Percentiles rank a stretch among this genome's conserved stretches.
phyloP scores from a whole-genome alignment of 2,113 vertebrate genomes.

The Pelusios castaneus region DNA sequence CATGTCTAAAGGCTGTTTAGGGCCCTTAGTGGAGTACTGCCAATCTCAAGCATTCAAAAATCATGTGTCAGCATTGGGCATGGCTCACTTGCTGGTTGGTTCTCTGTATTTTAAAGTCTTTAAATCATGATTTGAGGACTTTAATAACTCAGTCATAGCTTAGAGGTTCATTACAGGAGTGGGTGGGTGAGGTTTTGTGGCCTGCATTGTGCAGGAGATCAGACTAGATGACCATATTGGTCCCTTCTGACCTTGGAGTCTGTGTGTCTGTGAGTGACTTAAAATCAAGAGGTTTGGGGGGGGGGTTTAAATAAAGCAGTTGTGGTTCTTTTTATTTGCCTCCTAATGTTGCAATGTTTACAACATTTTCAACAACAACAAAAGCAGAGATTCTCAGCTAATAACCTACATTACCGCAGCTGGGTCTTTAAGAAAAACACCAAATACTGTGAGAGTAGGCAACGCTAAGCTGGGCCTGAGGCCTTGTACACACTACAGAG shows the following conservation, averaged over 20 bases:
- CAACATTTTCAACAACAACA: not conserved
- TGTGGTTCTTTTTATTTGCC: not conserved
- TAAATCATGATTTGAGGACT: no score
- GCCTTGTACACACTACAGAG: no score
- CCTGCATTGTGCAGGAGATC: no score
- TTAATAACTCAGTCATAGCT: no score
- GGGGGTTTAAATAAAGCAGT: not conserved
- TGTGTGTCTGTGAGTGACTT: no score
- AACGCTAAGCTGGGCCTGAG: not conserved
- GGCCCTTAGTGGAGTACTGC: not conserved
- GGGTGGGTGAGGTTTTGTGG: no score
- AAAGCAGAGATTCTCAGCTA: not conserved
- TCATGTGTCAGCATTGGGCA: not conserved
- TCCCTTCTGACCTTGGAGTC: no score
- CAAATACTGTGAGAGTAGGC: not conserved
- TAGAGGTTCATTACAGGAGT: no score
- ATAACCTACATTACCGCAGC: not conserved
- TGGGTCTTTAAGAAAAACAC: not conserved
- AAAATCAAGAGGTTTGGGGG: not conserved
- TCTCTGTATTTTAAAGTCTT: no score
- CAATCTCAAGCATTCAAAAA: not conserved
- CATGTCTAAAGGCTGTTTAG: not conserved
- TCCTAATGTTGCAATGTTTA: not conserved
- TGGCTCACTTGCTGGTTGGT: no score
- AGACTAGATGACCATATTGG: no score